Conservation (phyloP, 2,113 vertebrate species). For the Phoenicopterus ruber region DNA sequence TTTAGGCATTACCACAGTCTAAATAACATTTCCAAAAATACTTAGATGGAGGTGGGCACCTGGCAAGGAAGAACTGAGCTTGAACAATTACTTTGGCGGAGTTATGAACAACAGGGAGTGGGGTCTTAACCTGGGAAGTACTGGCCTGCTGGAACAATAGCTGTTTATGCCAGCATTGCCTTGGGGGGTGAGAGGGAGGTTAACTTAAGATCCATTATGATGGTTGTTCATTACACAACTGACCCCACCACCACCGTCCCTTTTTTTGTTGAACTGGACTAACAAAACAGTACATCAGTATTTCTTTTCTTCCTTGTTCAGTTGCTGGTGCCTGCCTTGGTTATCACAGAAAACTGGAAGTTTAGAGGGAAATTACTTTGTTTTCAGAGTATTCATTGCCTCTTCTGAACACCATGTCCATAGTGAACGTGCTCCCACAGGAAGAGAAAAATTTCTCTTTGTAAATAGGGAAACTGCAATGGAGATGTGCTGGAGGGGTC, state of each 20-base stretch:
- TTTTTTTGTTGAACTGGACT: neutral
- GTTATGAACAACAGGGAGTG: neutral
- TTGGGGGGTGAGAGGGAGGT: neutral
- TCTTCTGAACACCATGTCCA: neutral
- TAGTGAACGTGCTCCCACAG: rapidly evolving
- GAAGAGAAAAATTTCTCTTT: neutral
- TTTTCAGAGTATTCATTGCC: neutral
- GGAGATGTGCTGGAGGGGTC: neutral
- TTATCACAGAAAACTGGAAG: neutral
- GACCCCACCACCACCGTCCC: neutral
- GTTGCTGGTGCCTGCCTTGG: neutral
- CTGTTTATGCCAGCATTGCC: neutral
- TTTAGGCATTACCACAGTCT: neutral
- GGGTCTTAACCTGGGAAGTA: neutral
- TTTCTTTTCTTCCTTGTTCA: neutral
- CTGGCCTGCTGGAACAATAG: neutral
- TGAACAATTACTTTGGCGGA: neutral
- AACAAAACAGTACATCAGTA: neutral
- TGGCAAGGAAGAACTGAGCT: neutral
- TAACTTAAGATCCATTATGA: neutral
- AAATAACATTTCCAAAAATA: neutral
- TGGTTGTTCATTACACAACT: neutral
- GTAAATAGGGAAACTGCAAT: neutral
- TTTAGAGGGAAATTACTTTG: neutral
- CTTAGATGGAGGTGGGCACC: neutral